Conservation (phyloP, 2,888 invertebrate genomes). For the Serrognathus titanus region DNA sequence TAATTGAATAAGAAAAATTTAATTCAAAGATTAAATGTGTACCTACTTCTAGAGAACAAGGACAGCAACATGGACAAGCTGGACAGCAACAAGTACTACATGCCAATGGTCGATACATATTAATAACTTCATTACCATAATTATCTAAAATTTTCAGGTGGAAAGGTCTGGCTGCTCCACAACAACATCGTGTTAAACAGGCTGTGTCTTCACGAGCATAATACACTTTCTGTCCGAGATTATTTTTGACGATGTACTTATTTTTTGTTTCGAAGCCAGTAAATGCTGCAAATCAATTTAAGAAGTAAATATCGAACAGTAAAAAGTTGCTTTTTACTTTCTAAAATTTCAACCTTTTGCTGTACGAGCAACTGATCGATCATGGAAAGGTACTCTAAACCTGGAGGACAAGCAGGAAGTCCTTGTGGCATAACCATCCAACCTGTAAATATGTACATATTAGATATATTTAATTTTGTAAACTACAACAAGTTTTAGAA, state of each 20-base stretch:
- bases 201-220: slow-evolving; percentile 75
- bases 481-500: too few relatives aligned
- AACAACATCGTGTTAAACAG: slow-evolving; percentile 72
- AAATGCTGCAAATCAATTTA: slow-evolving; percentile 53
- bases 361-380: slow-evolving; percentile 72
- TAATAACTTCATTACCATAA: slow-evolving; percentile 73
- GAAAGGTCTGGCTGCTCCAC: slow-evolving; percentile 72
- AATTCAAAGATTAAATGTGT: slow-evolving; percentile 32
- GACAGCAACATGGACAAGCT: slow-evolving; percentile 49
- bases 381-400: slow-evolving; percentile 76
- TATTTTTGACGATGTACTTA: slow-evolving; percentile 73
- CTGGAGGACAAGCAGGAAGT: slow-evolving; percentile 68
- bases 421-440: slow-evolving; percentile 48
- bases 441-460: slow-evolving; percentile 9
- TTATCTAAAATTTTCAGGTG: slow-evolving; percentile 78
- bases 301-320: not conserved
- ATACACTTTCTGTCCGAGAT: slow-evolving; percentile 67
- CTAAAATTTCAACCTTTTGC: slow-evolving; percentile 62
- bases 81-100: slow-evolving; percentile 64
- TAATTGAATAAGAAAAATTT: slow-evolving; percentile 42
- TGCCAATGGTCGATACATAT: slow-evolving; percentile 69
- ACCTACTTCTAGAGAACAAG: slow-evolving; percentile 63
- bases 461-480: too few relatives aligned
- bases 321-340: not conserved
- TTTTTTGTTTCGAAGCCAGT: slow-evolving; percentile 80